Evolutionary conservation across 2,113 vertebrate species (phyloP).

Genomic region (Catharus bicknelli): DNA sequence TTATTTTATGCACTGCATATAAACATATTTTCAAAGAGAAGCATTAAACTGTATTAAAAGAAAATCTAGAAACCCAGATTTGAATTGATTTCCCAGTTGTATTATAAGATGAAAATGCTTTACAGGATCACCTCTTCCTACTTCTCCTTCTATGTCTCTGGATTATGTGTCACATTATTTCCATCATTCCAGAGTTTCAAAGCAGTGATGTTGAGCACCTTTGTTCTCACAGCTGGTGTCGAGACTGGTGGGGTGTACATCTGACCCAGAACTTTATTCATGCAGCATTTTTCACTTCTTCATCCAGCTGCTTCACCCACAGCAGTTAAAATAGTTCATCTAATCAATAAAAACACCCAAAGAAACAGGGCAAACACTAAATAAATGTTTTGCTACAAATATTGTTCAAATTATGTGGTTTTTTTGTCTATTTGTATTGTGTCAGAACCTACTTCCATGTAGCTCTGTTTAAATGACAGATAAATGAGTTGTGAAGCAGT

Average conservation of each 20-base stretch:
- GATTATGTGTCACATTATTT: not conserved
- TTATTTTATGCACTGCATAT: not conserved
- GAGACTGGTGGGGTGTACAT: not conserved
- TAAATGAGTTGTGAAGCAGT: not conserved
- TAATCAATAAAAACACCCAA: not conserved
- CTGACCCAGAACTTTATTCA: not conserved
- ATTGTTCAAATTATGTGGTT: not conserved
- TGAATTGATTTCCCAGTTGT: not conserved
- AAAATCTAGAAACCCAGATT: not conserved
- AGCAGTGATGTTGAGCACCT: not conserved
- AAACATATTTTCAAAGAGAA: not conserved
- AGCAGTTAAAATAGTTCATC: not conserved
- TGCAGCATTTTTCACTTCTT: not conserved
- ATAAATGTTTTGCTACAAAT: slow-evolving; percentile 11
- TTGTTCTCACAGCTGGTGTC: not conserved
- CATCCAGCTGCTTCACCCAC: not conserved
- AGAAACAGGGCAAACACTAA: not conserved
- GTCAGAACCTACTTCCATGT: not conserved
- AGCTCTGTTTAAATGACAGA: not conserved
- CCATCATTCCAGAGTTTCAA: not conserved
- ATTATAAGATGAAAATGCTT: not conserved
- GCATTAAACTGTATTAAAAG: not conserved
- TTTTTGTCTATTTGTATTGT: not conserved
- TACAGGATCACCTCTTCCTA: not conserved
- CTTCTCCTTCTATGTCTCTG: not conserved